phyloP scores from a whole-genome alignment of 2,888 invertebrate species.

The Yponomeuta cagnagella region DNA sequence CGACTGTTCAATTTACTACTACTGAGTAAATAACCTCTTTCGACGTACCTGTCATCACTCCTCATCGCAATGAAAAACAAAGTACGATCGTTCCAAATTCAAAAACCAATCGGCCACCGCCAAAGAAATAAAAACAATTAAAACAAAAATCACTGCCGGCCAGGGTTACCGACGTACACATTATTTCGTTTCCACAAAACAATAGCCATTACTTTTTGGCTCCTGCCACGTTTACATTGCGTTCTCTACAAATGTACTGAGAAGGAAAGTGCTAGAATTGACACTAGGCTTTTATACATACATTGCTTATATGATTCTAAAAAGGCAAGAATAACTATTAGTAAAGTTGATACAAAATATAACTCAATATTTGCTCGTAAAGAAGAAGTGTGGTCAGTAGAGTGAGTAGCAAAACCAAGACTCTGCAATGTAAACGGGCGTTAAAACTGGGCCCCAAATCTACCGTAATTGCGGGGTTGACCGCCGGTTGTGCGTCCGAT shows the following conservation, averaged over 20 bases:
- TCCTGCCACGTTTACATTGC: neutral
- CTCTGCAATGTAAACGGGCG: conserved; percentile 4
- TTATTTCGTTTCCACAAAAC: conserved; percentile 23
- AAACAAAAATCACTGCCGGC: conserved; percentile 36
- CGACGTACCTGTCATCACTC: neutral
- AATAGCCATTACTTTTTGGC: conserved; percentile 28
- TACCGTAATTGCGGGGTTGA: conserved; percentile 48
- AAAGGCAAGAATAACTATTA: too few relatives aligned
- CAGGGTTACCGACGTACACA: neutral
- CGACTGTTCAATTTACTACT: neutral
- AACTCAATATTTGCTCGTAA: too few relatives aligned
- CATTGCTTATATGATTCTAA: too few relatives aligned
- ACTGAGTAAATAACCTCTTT: neutral
- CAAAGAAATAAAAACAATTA: conserved; percentile 49
- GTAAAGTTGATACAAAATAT: too few relatives aligned
- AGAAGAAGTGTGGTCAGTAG: neutral
- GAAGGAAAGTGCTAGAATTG: neutral
- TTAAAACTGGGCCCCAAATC: conserved; percentile 26
- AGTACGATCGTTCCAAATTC: neutral
- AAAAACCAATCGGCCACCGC: conserved; percentile 11
- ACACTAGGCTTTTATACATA: neutral
- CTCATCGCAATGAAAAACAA: neutral
- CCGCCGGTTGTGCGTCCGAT: conserved; percentile 34
- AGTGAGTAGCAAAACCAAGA: neutral
- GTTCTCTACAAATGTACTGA: neutral